Evolutionary conservation across 1,140 invertebrate species (phyloP).

Genomic region (Drosophila insularis): DNA sequence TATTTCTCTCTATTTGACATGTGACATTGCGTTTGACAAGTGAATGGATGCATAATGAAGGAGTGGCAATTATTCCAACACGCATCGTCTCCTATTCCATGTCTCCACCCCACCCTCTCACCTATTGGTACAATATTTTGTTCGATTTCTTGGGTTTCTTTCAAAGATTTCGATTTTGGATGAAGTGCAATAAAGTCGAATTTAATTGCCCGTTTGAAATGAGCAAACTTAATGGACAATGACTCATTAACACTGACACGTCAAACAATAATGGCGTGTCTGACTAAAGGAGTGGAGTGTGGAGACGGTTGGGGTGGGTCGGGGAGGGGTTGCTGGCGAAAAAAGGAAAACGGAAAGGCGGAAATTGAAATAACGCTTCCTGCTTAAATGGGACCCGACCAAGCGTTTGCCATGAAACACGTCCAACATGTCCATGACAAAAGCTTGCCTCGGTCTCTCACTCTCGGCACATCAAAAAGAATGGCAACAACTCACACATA

Average conservation of each 20-base stretch:
- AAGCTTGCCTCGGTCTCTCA: conserved; percentile 55
- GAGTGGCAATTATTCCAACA: conserved; percentile 22
- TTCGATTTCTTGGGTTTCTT: no score
- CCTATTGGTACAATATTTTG: no score
- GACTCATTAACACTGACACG: conserved; percentile 82
- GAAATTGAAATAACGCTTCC: conserved; percentile 80
- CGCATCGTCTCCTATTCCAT: neutral
- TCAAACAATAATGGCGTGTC: conserved; percentile 79
- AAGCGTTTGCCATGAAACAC: conserved; percentile 32
- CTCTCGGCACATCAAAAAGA: conserved; percentile 66
- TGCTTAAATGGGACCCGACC: conserved; percentile 56
- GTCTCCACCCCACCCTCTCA: neutral
- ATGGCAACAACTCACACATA: conserved; percentile 37
- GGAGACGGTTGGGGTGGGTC: neutral
- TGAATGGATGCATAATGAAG: conserved; percentile 27
- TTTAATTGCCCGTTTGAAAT: conserved; percentile 81
- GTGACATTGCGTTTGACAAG: conserved; percentile 55
- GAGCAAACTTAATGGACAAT: conserved; percentile 81
- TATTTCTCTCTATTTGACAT: conserved; percentile 38
- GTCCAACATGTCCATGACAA: conserved; percentile 64
- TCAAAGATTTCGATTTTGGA: neutral
- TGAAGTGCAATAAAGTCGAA: conserved; percentile 79
- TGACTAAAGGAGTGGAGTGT: conserved; percentile 13
- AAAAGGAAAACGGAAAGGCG: conserved; percentile 63
- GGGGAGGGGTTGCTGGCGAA: neutral